A percentile compares a stretch with the other conserved stretches of the same genome.
These are phyloP conservation scores for Sinocyclocheilus grahami DNA, from an alignment of 2,113 vertebrate species.

Conservation along the genomic window DNA sequence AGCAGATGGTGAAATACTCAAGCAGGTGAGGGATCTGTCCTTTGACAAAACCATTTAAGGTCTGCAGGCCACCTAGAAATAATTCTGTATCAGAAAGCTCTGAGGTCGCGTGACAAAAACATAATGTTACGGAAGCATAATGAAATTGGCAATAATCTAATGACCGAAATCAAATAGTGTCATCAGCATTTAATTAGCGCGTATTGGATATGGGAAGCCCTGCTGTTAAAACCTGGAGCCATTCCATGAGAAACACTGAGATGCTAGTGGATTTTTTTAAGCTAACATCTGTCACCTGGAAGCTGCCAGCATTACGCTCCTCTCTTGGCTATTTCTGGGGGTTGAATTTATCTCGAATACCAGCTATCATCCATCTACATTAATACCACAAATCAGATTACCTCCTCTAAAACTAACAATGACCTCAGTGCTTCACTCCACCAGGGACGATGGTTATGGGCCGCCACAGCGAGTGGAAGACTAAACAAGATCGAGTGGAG, in stretches of 20 bases:
- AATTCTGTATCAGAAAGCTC: conserved; percentile 14
- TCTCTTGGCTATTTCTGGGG: conserved; percentile 54
- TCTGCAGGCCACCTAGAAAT: conserved; percentile 26
- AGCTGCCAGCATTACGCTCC: conserved; percentile 54
- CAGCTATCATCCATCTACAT: conserved; percentile 61
- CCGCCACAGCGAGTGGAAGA: not conserved
- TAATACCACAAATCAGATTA: conserved; percentile 53
- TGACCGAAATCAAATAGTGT: conserved; percentile 60
- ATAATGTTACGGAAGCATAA: conserved; percentile 1
- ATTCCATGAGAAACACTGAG: conserved; percentile 48
- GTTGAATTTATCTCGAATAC: conserved; percentile 49
- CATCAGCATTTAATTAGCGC: conserved; percentile 60
- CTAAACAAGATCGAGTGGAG: conserved; percentile 12
- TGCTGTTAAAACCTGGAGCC: conserved; percentile 39
- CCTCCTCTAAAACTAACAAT: conserved; percentile 31
- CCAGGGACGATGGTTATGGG: conserved; percentile 28
- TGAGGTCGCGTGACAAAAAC: not conserved
- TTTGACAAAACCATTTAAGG: conserved; percentile 27
- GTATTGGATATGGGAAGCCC: conserved; percentile 42
- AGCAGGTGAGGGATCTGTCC: conserved; percentile 45
- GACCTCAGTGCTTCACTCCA: conserved; percentile 19
- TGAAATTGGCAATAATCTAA: conserved; percentile 50
- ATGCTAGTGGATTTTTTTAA: conserved; percentile 58
- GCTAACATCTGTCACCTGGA: conserved; percentile 64
- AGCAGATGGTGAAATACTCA: conserved; percentile 53